Conservation (phyloP, 64 coral and sea anemone genomes). For the Porites lutea region DNA sequence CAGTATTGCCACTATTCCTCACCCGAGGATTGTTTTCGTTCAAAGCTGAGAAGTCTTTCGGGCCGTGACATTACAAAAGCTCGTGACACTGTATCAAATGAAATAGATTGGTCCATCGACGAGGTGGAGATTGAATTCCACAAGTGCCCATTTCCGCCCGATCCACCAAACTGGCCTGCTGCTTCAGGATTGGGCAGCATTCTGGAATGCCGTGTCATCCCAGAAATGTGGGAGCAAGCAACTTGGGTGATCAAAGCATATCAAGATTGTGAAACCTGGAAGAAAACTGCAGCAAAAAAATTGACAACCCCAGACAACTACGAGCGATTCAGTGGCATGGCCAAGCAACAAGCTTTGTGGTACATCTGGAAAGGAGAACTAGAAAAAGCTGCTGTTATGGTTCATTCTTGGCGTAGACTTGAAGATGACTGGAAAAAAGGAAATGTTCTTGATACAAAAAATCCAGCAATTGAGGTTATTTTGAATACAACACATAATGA, state of each 20-base stretch:
- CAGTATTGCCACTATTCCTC: slow-evolving; percentile 9
- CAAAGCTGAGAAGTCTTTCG: slow-evolving; percentile 2
- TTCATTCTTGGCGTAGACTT: slow-evolving; percentile 38
- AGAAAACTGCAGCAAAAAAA: slow-evolving; percentile 23
- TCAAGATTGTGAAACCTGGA: slow-evolving; percentile 20
- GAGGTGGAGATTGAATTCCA: slow-evolving; percentile 11
- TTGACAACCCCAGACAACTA: slow-evolving; percentile 27
- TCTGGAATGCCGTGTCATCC: background rate
- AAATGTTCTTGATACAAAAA: slow-evolving; percentile 23
- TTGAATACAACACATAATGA: slow-evolving; percentile 36
- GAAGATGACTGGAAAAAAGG: slow-evolving; percentile 24
- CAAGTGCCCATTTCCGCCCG: slow-evolving; percentile 12
- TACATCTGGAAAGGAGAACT: slow-evolving; percentile 46
- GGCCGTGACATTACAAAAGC: slow-evolving; percentile 41
- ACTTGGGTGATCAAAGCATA: slow-evolving; percentile 14
- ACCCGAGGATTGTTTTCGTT: slow-evolving; percentile 18
- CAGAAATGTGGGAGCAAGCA: background rate
- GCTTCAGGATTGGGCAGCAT: background rate
- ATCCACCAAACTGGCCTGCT: slow-evolving; percentile 12
- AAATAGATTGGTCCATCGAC: slow-evolving; percentile 18
- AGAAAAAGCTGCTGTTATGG: slow-evolving; percentile 48
- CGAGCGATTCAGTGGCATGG: slow-evolving; percentile 31
- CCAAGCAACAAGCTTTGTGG: slow-evolving; percentile 39
- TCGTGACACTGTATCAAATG: background rate
- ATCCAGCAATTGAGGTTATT: slow-evolving; percentile 28